Evolutionary conservation across 2,888 invertebrate species (phyloP).

Genomic region (Drosophila lutescens): DNA sequence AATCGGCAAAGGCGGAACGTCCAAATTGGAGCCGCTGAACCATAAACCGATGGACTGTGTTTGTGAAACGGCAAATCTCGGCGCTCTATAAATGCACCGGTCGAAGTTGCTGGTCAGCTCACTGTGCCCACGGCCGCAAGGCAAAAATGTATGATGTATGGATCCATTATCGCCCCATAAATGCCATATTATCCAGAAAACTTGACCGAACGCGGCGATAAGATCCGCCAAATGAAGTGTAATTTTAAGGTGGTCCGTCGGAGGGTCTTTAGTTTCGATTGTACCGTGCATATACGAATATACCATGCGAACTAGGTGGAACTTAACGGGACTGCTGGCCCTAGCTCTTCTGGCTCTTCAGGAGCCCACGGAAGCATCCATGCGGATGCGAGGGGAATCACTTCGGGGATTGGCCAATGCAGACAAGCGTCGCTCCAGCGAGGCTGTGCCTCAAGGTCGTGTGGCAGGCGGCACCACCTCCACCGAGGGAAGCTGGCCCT

Average conservation of each 20-base stretch:
- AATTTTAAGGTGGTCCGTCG: constrained; percentile 30
- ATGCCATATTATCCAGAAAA: constrained; percentile 28
- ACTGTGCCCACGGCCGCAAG: constrained; percentile 15
- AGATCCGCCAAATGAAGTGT: constrained; percentile 53
- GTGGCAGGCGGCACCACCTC: constrained; percentile 62
- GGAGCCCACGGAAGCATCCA: constrained; percentile 13
- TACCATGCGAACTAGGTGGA: constrained; percentile 53
- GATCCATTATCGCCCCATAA: constrained; percentile 56
- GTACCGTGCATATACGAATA: constrained; percentile 15
- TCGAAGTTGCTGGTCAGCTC: constrained; percentile 11
- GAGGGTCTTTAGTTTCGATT: constrained; percentile 59
- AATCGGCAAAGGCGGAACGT: constrained; percentile 40
- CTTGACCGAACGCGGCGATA: constrained; percentile 45
- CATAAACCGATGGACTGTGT: constrained; percentile 8
- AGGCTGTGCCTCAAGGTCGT: constrained; percentile 44
- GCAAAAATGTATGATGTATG: constrained; percentile 26
- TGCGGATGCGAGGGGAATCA: constrained; percentile 55
- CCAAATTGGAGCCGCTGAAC: constrained; percentile 52
- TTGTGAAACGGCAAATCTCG: constrained; percentile 46
- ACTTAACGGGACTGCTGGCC: constrained; percentile 33
- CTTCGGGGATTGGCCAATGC: constrained; percentile 45
- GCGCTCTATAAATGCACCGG: constrained; percentile 44
- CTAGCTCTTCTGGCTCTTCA: constrained; percentile 15
- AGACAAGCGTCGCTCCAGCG: not conserved
- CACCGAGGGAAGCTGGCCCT: constrained; percentile 65